phyloP scores from a whole-genome alignment of 2,113 vertebrate species.

The Nyctereutes procyonoides region DNA sequence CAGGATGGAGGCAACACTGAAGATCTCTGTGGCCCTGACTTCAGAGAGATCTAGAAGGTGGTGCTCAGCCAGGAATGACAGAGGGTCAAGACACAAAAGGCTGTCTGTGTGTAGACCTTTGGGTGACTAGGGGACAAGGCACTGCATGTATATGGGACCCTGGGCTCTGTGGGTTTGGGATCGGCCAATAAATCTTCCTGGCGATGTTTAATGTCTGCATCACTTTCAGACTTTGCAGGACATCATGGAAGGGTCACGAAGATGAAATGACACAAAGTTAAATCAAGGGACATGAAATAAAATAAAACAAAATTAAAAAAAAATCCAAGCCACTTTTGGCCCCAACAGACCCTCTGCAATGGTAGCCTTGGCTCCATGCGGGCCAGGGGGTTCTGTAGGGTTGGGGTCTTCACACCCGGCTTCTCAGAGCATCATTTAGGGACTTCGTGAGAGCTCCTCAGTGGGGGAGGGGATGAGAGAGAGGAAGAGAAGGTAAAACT shows the following conservation, averaged over 20 bases:
- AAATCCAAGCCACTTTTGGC: background rate
- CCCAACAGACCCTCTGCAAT: background rate
- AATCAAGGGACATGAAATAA: background rate
- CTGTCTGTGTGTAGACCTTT: rapidly evolving
- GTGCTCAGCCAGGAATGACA: background rate
- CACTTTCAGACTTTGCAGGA: background rate
- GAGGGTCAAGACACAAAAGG: background rate
- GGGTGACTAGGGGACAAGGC: background rate
- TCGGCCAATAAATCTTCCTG: background rate
- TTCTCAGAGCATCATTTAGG: background rate
- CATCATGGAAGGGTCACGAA: no score
- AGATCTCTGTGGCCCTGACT: background rate
- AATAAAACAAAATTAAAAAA: background rate
- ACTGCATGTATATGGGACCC: background rate
- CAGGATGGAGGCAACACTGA: background rate
- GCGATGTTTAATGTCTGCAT: background rate
- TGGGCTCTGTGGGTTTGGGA: background rate
- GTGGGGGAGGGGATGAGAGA: background rate
- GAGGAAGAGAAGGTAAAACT: background rate
- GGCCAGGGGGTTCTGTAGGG: no score
- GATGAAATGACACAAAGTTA: background rate
- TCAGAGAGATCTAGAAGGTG: background rate
- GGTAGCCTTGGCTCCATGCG: background rate
- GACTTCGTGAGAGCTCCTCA: background rate
- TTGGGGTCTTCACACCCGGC: background rate